Base-by-base conservation (phyloP, 2,888 invertebrate species). In the Antheraea yamamai region DNA sequence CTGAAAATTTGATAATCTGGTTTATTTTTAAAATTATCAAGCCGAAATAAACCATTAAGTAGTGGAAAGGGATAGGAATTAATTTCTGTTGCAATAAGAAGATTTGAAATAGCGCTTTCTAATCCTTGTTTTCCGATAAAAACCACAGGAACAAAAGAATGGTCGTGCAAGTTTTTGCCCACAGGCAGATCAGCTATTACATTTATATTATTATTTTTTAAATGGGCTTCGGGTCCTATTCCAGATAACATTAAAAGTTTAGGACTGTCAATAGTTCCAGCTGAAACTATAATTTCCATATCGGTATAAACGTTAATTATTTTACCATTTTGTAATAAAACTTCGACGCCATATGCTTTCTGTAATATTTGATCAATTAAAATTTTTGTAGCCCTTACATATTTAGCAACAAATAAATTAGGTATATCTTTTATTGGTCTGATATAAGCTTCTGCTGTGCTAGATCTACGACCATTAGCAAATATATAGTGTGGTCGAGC, bases 191-290 rank as follows among this genome's bases (percentile, higher is more conserved):
- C 85, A 0, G 83, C 81, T 7, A 92, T 58, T 0, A 86, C 79
- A 12, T 86, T 74, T 64, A 94, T 92, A 12, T 85, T 80, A 20
- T 87, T 79, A 77, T 82, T 87, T 12, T 78, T 75, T 51, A 94
- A 80, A 71, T 89, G 87, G 52, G 87, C 82, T 75, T 76, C 76
- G 1, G 92, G 93, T 0, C 94, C 93, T 75, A 94, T 84, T 0
- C 93, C 93, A 51, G 94, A 93, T 0, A 92, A 82, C 88, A 93
- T 88, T 73, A 94, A 81, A 70, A 93, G 82, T 80, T 93, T 92
- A 7, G 94, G 91, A 52, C 90, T 88, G 30, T 93, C 89, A 23
- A 93, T 88, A 52, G 85, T 74, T 10, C 93, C 93, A 35, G 92
- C 92, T 4, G 93, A 93, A 70, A 93, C 68, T 8, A 94, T 88